Conservation (phyloP, 1,140 invertebrate species). For the Thaumetopoea pityocampa region DNA sequence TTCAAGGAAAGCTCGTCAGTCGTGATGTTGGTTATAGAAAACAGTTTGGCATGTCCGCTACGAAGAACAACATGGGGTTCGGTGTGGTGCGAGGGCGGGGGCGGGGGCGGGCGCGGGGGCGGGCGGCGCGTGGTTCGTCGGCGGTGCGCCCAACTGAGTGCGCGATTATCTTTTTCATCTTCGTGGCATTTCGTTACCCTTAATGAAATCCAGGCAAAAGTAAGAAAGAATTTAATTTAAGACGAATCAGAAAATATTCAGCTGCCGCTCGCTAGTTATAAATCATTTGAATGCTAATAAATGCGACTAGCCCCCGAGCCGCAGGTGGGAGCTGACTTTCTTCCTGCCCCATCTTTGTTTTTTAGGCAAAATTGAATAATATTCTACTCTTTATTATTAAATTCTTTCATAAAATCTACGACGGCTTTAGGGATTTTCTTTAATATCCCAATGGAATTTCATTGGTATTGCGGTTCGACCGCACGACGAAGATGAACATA, state of each 20-base stretch:
- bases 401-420: slow-evolving; percentile 56
- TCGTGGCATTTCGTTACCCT: slow-evolving; percentile 59
- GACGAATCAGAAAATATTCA: slow-evolving; percentile 74
- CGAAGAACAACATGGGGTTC: too few species aligned
- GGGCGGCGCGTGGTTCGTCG: not conserved
- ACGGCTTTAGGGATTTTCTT: slow-evolving; percentile 51
- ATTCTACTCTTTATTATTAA: slow-evolving; percentile 65
- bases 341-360: slow-evolving; percentile 60
- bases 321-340: slow-evolving; percentile 62
- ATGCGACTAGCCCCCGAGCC: slow-evolving; percentile 60
- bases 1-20: too few species aligned
- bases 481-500: slow-evolving; percentile 24
- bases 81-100: too few species aligned
- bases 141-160: slow-evolving; percentile 5
- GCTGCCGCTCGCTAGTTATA: slow-evolving; percentile 72
- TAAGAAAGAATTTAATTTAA: slow-evolving; percentile 75
- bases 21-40: too few species aligned
- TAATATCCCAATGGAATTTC: slow-evolving; percentile 62
- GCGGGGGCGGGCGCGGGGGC: not conserved
- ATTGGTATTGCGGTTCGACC: slow-evolving; percentile 42
- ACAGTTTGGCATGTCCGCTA: too few species aligned
- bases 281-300: slow-evolving; percentile 76
- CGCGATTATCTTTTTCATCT: slow-evolving; percentile 66
- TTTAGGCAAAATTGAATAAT: slow-evolving; percentile 59
- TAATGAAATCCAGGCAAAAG: slow-evolving; percentile 72